Base-by-base conservation (phyloP, 2,888 invertebrate species). In the Entomobrya multifasciata region DNA sequence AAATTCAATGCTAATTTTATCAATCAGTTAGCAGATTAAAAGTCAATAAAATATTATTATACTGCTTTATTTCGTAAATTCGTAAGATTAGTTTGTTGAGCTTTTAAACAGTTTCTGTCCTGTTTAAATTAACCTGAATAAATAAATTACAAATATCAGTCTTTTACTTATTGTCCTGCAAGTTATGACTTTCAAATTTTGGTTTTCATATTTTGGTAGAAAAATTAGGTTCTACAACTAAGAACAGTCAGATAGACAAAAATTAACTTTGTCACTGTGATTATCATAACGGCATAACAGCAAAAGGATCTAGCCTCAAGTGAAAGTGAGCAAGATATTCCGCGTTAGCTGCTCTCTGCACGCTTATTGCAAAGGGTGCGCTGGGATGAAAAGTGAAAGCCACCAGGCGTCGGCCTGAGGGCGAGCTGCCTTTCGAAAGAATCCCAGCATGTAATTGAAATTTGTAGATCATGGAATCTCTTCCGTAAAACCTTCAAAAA, bases 241-340 rank as follows among this genome's bases (percentile, higher is more conserved):
- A n/a, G n/a, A n/a, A n/a, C n/a, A n/a, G n/a, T n/a, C n/a, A n/a
- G n/a, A n/a, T n/a, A 17, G 17, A 20, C 25, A 60, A 60, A 4
- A 25, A 25, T 27, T 30, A 27, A 17, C 22, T 22, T 57, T 25
- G 15, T 25, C 15, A n/a, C 22, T 20, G 17, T 30, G 10, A 15
- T 4, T 25, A 62, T 80, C 60, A 84, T 44, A 84, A 57, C 27
- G 88, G 87, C 70, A 88, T 80, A 13, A 87, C 77, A 11, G 88
- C 83, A 47, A 80, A 74, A 0, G 87, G 90, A 41, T 90, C 91
- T 91, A 96, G 95, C 92, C 97, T 94, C 81, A 99, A 95, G 92
- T 99, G 99, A 93, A 99, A 97, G 93, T 98, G 98, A 70, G 98
- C 97, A 87, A 97, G 96, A 92, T 98, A 99, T 92, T 97, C 97